Evolutionary conservation across 1,140 invertebrate genomes (phyloP).

Genomic region (Euborellia annulipes): DNA sequence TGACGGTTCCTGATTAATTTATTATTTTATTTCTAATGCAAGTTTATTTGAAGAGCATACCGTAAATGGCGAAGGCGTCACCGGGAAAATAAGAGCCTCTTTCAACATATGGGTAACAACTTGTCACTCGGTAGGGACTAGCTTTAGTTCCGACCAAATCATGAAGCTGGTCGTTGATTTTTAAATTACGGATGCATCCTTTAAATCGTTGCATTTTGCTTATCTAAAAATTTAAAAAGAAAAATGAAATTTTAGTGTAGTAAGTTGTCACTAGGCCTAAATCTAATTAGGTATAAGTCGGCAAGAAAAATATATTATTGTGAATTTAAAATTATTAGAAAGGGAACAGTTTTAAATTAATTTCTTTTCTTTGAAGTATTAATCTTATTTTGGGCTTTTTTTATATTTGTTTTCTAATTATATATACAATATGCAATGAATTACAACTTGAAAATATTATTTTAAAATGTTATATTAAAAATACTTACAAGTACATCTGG

Average conservation of each 20-base stretch:
- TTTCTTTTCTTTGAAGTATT: too few relatives aligned
- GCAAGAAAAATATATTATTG: neutral
- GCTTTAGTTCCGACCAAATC: constrained; percentile 51
- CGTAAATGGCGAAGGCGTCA: constrained; percentile 64
- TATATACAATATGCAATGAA: too few relatives aligned
- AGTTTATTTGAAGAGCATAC: constrained; percentile 32
- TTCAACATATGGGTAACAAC: constrained; percentile 76
- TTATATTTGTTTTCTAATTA: too few relatives aligned
- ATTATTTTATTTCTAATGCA: neutral
- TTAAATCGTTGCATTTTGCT: constrained; percentile 56
- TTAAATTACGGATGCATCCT: constrained; percentile 63
- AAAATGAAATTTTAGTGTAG: too few relatives aligned
- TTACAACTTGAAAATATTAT: too few relatives aligned
- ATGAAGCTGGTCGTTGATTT: constrained; percentile 53
- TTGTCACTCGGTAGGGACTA: constrained; percentile 56
- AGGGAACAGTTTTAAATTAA: too few relatives aligned
- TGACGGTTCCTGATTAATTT: too few relatives aligned
- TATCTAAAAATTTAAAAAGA: constrained; percentile 27
- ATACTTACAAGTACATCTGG: constrained; percentile 18
- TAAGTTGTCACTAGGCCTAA: too few relatives aligned
- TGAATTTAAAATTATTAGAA: too few relatives aligned
- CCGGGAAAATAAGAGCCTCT: constrained; percentile 72
- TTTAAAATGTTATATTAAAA: constrained; percentile 9
- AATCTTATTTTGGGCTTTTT: too few relatives aligned
- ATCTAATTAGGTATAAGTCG: neutral